Evolutionary conservation across 2,797 vertebrate species (phyloP).

Genomic region (Gymnothorax reevesii): DNA sequence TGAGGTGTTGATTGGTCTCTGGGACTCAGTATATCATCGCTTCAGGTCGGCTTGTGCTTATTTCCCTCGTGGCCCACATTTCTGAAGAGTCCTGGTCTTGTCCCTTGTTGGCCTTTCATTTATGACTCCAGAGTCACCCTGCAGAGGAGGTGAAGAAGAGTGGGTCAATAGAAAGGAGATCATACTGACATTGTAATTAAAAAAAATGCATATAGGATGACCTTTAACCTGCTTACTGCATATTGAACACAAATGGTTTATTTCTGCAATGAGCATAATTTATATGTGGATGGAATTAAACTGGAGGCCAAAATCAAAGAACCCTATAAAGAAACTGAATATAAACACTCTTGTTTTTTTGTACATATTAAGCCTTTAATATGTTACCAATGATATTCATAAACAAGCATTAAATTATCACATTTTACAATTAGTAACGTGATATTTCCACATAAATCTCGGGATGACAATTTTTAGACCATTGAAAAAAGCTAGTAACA

Average conservation of each 20-base stretch:
- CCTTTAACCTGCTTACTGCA: not conserved
- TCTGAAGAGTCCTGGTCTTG: constrained; percentile 67
- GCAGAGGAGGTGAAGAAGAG: constrained; percentile 50
- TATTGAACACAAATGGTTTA: not conserved
- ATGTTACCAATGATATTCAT: not conserved
- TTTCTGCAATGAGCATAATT: not conserved
- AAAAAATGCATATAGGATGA: not conserved
- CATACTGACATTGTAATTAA: not conserved
- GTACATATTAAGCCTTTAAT: no score
- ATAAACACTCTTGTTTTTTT: no score
- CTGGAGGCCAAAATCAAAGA: not conserved
- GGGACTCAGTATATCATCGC: constrained; percentile 54
- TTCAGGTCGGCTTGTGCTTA: constrained; percentile 72
- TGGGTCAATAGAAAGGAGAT: not conserved
- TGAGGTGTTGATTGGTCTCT: constrained; percentile 46
- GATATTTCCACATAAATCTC: not conserved
- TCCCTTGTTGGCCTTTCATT: constrained; percentile 60
- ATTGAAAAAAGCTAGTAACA: not conserved
- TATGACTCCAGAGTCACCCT: constrained; percentile 63
- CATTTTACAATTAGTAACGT: not conserved
- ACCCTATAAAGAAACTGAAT: no score
- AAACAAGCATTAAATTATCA: not conserved
- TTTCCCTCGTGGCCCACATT: constrained; percentile 69
- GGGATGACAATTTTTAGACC: not conserved
- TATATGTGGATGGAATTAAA: not conserved